A percentile compares a stretch with the other conserved stretches of the same genome.
Conservation (phyloP, 2,113 vertebrate species). For the Pseudorectes ferrugineus region DNA sequence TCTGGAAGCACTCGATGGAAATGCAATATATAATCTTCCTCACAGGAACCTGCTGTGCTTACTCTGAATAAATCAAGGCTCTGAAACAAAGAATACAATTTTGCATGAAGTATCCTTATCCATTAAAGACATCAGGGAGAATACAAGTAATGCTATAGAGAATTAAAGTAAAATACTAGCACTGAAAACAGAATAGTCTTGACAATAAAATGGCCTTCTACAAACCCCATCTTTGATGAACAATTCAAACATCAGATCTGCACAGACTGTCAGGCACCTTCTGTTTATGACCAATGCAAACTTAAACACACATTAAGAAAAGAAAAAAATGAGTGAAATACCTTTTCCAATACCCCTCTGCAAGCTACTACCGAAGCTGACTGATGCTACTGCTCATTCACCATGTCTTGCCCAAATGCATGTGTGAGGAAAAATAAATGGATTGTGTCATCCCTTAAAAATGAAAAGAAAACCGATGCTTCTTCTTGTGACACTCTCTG, state of each 20-base stretch:
- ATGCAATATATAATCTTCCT: background rate
- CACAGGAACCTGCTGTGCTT: background rate
- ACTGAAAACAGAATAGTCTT: background rate
- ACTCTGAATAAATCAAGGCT: background rate
- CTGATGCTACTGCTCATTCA: background rate
- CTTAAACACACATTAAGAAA: background rate
- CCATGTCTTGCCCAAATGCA: background rate
- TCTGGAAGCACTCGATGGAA: background rate
- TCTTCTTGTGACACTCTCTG: background rate
- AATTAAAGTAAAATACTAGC: background rate
- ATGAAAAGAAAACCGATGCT: fast-evolving
- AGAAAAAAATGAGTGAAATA: background rate
- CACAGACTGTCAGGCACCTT: background rate
- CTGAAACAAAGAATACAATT: background rate
- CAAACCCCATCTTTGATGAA: background rate
- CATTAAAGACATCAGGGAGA: background rate
- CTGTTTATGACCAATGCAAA: background rate
- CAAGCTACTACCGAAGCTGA: background rate
- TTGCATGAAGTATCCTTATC: background rate
- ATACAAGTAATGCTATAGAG: background rate
- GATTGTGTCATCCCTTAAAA: background rate
- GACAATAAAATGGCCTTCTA: background rate
- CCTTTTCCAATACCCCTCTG: background rate
- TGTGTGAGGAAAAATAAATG: background rate
- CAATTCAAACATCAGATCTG: background rate